Conservation (phyloP, 2,888 invertebrate genomes). For the Allacma fusca region DNA sequence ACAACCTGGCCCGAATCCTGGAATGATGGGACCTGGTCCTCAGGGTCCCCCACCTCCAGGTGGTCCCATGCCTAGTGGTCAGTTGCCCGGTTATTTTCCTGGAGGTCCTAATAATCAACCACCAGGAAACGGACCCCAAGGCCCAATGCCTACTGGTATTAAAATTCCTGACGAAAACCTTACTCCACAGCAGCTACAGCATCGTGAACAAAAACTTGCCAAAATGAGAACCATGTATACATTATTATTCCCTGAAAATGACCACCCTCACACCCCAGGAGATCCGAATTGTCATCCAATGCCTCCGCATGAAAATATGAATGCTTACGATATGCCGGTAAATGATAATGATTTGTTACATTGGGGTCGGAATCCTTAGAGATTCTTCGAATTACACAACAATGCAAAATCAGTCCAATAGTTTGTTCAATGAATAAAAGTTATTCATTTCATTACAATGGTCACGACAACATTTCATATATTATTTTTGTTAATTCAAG, state of each 20-base stretch:
- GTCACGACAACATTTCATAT: slow-evolving; percentile 16
- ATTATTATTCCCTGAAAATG: slow-evolving; percentile 73
- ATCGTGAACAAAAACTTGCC: slow-evolving; percentile 91
- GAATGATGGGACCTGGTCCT: slow-evolving; percentile 55
- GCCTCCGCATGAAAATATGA: slow-evolving; percentile 58
- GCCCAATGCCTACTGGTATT: slow-evolving; percentile 69
- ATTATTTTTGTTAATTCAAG: not conserved
- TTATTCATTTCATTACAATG: too few relatives aligned
- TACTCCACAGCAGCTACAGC: slow-evolving; percentile 93
- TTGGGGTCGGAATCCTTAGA: too few relatives aligned
- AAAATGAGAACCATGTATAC: slow-evolving; percentile 91
- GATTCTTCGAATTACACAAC: too few relatives aligned
- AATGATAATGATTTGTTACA: too few relatives aligned
- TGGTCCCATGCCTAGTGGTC: slow-evolving; percentile 33
- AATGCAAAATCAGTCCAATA: too few relatives aligned
- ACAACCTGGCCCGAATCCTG: slow-evolving; percentile 56
- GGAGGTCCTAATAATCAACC: slow-evolving; percentile 48
- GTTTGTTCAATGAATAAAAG: too few relatives aligned
- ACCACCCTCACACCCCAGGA: slow-evolving; percentile 49
- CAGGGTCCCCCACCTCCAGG: slow-evolving; percentile 43
- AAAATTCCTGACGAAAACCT: slow-evolving; percentile 95
- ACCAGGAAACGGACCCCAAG: slow-evolving; percentile 46
- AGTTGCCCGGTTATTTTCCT: slow-evolving; percentile 52
- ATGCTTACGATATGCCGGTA: slow-evolving; percentile 60
- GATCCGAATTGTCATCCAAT: slow-evolving; percentile 56